A percentile compares a stretch with the other conserved stretches of the same genome.
These are phyloP conservation scores for Drosophila percnosoma DNA, from an alignment of 2,888 invertebrate species.

Conservation along the genomic window DNA sequence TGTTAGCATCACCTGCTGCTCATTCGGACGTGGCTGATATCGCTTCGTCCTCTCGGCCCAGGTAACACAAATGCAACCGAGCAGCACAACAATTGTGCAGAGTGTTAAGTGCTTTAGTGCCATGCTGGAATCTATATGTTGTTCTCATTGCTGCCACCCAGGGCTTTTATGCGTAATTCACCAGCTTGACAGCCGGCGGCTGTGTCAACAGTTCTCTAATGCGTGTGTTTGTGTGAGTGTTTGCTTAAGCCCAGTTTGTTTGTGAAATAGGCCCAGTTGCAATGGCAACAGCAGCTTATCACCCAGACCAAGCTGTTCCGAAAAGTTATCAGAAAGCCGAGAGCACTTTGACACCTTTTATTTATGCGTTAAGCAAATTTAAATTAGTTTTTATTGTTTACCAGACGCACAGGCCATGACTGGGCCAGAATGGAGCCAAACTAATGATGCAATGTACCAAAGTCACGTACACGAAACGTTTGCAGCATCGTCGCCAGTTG, in stretches of 20 bases:
- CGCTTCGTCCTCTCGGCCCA: conserved; percentile 32
- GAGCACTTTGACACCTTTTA: conserved; percentile 73
- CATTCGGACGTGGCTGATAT: conserved; percentile 32
- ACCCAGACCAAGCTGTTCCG: conserved; percentile 19
- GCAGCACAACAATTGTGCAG: conserved; percentile 50
- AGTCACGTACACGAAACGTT: conserved; percentile 69
- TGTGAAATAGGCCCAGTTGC: conserved; percentile 40
- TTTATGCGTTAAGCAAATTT: conserved; percentile 76
- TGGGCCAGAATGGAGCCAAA: conserved; percentile 35
- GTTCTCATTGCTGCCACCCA: conserved; percentile 15
- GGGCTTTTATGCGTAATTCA: conserved; percentile 52
- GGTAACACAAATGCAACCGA: conserved; percentile 31
- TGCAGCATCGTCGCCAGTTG: conserved; percentile 59
- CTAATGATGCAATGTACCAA: conserved; percentile 74
- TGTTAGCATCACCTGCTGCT: conserved; percentile 18
- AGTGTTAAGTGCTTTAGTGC: conserved; percentile 56
- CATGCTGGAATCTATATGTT: conserved; percentile 57
- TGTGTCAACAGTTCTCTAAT: conserved; percentile 47
- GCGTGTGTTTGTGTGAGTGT: conserved; percentile 20
- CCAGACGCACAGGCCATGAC: conserved; percentile 33
- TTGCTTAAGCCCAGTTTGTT: conserved; percentile 41
- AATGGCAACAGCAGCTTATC: conserved; percentile 48
- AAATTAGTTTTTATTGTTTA: conserved; percentile 78
- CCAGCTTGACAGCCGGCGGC: conserved; percentile 31
- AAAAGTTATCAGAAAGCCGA: conserved; percentile 51